A percentile compares a stretch with the other conserved stretches of the same genome.
phyloP scores from a whole-genome alignment of 2,888 invertebrate genomes.

The Aporophyla nigra region DNA sequence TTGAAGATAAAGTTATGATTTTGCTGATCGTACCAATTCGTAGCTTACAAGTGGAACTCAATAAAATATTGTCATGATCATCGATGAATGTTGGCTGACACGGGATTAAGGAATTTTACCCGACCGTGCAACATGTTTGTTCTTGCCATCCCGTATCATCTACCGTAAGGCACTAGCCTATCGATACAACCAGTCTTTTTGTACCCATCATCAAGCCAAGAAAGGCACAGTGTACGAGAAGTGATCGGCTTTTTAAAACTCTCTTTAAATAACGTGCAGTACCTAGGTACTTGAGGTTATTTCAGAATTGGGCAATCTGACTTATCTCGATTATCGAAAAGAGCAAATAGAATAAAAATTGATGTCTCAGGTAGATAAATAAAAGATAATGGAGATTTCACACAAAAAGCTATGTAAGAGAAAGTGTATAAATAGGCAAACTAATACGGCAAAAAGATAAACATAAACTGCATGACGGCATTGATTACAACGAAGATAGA shows the following conservation, averaged over 20 bases:
- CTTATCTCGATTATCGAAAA: not conserved
- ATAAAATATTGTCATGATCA: not conserved
- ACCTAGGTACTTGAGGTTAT: not conserved
- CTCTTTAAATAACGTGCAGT: not conserved
- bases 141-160: not conserved
- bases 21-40: not conserved
- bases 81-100: no score
- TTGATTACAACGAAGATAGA: slow-evolving; percentile 29
- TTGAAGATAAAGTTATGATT: not conserved
- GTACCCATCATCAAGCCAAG: not conserved
- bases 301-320: not conserved
- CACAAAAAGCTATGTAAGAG: slow-evolving; percentile 50
- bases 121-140: not conserved
- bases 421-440: slow-evolving; percentile 58
- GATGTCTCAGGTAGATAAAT: not conserved
- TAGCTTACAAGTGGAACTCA: not conserved
- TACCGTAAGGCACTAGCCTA: not conserved
- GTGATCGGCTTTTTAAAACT: not conserved
- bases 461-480: slow-evolving; percentile 40
- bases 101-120: not conserved
- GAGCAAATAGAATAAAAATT: not conserved
- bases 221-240: not conserved
- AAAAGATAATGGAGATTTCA: slow-evolving; percentile 35
- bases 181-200: not conserved
- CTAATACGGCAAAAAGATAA: slow-evolving; percentile 48